Evolutionary conservation across 2,797 vertebrate species (phyloP), one percentile per base, ranked within the genome.

Genomic region (Melanotaenia boesemani): DNA sequence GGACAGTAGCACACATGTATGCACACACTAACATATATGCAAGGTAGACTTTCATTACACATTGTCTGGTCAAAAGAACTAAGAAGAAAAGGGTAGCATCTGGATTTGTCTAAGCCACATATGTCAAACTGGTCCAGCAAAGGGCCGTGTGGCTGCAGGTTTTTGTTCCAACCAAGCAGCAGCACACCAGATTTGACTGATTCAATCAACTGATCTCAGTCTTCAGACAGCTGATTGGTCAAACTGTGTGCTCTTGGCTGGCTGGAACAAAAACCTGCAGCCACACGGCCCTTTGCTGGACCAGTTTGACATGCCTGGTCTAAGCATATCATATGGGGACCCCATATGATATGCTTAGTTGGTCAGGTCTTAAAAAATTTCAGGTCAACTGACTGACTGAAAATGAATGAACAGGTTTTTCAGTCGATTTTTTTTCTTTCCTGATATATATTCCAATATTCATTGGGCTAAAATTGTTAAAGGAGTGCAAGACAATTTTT

Each of bases 11-110:
- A 59, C 20, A 20, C n/a, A 36, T 62, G 44, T 20, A 70, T 69
- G 15, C 32, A 73, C 59, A 67, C 30, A 66, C 55, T 66, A 66
- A 69, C 56, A 63, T 58, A 55, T 34, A 74, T 37, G 63, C 61
- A 70, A 77, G 6, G 32, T 22, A 22, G 62, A 54, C 50, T 65
- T 78, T 69, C 69, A 67, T 73, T 28, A 39, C 1, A 36, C 22
- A n/a, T 7, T 20, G 5, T 16, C 16, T 7, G 16, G 16, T 18
- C 13, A 37, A 11, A 37, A 37, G 9, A 37, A 37, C 2, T 10
- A 10, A 11, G 1, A 26, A 36, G 26, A 37, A 32, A 39, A 57
- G 1, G 26, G n/a, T 58, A 16, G 30, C 32, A 34, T n/a, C 28
- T 48, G 44, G 41, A 68, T 37, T 60, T 13, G 12, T n/a, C 26